A percentile compares a stretch with the other conserved stretches of the same genome.
These are phyloP conservation scores for Mystacornis crossleyi DNA, from an alignment of 2,113 vertebrate species.

Conservation along the genomic window DNA sequence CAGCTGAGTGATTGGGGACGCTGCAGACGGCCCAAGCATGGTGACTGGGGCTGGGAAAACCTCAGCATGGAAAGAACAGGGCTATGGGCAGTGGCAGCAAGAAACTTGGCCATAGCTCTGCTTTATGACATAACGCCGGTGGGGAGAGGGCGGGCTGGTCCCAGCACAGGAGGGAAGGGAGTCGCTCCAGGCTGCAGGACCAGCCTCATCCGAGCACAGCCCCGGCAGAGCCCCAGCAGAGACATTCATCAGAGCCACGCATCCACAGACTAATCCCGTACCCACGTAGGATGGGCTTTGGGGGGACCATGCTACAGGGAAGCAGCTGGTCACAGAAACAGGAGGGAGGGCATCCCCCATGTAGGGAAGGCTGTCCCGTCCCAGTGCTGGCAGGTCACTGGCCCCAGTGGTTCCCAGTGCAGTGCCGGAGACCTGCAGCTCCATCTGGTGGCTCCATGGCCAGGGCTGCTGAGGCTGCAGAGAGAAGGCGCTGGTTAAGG, in stretches of 20 bases:
- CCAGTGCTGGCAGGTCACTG: background rate
- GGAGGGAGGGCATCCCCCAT: background rate
- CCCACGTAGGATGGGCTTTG: accelerated
- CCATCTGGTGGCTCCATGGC: background rate
- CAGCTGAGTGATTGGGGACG: background rate
- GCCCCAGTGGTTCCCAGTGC: background rate
- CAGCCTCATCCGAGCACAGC: background rate
- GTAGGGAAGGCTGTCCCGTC: background rate
- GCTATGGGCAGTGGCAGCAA: background rate
- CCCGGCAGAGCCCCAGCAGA: background rate
- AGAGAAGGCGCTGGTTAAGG: background rate
- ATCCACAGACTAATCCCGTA: accelerated
- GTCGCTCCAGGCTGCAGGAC: background rate
- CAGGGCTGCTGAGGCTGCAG: background rate
- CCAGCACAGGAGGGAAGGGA: background rate
- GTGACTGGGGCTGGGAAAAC: slow-evolving; percentile 1
- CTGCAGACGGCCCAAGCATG: background rate
- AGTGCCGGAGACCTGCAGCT: background rate
- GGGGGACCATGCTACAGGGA: accelerated
- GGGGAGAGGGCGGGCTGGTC: background rate
- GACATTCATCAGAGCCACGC: background rate
- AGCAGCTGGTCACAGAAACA: background rate
- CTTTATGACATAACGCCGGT: background rate
- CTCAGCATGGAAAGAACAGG: background rate
- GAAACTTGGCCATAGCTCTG: background rate